These are phyloP conservation scores for Drosophila gaucha DNA, from an alignment of 2,888 invertebrate genomes.

Conservation along the genomic window DNA sequence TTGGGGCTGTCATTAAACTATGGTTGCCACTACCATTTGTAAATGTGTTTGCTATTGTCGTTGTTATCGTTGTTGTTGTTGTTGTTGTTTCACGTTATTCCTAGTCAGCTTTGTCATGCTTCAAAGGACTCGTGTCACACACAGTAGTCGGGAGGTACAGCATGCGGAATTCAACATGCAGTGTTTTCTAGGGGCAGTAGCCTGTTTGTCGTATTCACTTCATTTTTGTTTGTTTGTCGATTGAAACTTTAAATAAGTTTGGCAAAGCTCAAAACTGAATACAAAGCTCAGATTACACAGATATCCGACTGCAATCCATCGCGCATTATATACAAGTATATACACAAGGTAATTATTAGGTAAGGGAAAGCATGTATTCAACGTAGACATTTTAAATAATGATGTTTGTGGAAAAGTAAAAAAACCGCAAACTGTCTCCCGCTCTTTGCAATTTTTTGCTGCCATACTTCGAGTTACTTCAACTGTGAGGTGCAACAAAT, in stretches of 20 bases:
- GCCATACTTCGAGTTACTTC: slow-evolving; percentile 68
- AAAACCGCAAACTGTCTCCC: background rate
- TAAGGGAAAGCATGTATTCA: slow-evolving; percentile 17
- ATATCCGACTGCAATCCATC: slow-evolving; percentile 32
- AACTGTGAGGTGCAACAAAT: slow-evolving; percentile 73
- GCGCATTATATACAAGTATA: slow-evolving; percentile 29
- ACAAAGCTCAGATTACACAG: slow-evolving; percentile 39
- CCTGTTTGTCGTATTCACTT: slow-evolving; percentile 39
- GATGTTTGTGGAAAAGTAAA: slow-evolving; percentile 1
- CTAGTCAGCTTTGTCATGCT: slow-evolving; percentile 72
- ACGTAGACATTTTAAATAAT: slow-evolving; percentile 19
- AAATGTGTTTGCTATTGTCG: slow-evolving; percentile 75
- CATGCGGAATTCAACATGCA: slow-evolving; percentile 27
- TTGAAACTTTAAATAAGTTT: slow-evolving; percentile 76
- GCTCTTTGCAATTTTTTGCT: slow-evolving; percentile 13
- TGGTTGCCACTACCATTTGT: slow-evolving; percentile 76
- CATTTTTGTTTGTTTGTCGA: slow-evolving; percentile 74
- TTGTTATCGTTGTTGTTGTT: slow-evolving; percentile 30
- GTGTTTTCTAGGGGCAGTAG: slow-evolving; percentile 14
- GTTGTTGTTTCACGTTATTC: slow-evolving; percentile 40
- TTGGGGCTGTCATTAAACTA: slow-evolving; percentile 75
- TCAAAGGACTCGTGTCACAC: slow-evolving; percentile 69
- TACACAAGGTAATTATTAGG: slow-evolving; percentile 22
- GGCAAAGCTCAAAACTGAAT: slow-evolving; percentile 22
- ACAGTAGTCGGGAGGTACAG: slow-evolving; percentile 20